Conservation (phyloP, 1,140 invertebrate genomes). For the Rhyzopertha dominica region DNA sequence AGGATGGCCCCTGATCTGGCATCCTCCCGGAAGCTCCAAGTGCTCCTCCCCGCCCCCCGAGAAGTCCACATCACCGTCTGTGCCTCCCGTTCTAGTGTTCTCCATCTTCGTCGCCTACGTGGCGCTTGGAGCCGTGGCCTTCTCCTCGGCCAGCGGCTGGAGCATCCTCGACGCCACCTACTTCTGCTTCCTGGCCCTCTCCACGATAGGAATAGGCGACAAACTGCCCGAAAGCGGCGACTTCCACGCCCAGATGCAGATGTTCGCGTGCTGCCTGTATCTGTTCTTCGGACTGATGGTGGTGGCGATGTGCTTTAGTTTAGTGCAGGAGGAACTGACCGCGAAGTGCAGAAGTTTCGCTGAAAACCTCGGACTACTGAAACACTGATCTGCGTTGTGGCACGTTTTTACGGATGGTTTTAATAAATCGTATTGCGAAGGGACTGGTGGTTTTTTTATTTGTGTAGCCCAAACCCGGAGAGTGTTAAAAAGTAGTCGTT, state of each 20-base stretch:
- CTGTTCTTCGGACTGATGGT: constrained; percentile 81
- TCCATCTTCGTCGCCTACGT: constrained; percentile 66
- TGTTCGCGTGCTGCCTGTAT: constrained; percentile 81
- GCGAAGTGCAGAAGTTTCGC: constrained; percentile 57
- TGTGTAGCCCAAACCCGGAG: no score
- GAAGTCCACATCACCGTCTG: constrained; percentile 49
- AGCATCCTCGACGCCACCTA: constrained; percentile 78
- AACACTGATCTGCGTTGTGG: no score
- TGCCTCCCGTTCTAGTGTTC: constrained; percentile 68
- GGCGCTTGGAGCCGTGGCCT: constrained; percentile 63
- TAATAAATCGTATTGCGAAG: no score
- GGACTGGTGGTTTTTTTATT: no score
- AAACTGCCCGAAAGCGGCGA: constrained; percentile 63
- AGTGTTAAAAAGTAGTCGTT: no score
- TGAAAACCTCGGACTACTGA: constrained; percentile 28
- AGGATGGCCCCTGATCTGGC: constrained; percentile 63
- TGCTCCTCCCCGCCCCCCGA: constrained; percentile 27
- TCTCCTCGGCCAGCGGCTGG: constrained; percentile 71
- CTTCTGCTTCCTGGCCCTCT: constrained; percentile 83
- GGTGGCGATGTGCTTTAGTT: constrained; percentile 88
- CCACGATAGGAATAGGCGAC: constrained; percentile 83
- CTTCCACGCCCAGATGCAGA: constrained; percentile 60
- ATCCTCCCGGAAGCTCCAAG: constrained; percentile 43
- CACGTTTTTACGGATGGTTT: no score
- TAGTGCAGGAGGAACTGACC: constrained; percentile 86